These are phyloP conservation scores for Ictalurus punctatus DNA, from an alignment of 2,113 vertebrate genomes.

Conservation along the genomic window DNA sequence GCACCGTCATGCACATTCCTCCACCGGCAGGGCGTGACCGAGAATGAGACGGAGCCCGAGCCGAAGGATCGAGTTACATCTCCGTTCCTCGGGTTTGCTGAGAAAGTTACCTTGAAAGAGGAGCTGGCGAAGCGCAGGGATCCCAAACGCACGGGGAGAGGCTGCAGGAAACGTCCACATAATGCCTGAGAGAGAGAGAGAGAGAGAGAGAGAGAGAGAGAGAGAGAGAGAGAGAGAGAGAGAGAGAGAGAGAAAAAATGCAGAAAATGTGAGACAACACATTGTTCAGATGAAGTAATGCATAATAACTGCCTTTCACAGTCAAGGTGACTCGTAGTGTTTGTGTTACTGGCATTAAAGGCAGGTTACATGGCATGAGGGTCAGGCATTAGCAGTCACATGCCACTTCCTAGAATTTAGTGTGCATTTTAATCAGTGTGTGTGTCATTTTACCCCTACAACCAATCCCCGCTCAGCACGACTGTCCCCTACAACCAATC, in stretches of 20 bases:
- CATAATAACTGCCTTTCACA: not conserved
- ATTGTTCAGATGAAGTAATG: not conserved
- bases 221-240: constrained; percentile 46
- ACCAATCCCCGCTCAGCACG: not conserved
- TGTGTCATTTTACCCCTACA: not conserved
- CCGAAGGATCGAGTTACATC: not conserved
- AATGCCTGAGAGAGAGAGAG: constrained; percentile 62
- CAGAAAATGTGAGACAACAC: not conserved
- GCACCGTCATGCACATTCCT: not conserved
- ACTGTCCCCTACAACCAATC: too few species aligned
- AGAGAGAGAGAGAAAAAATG: constrained; percentile 42
- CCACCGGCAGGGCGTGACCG: not conserved
- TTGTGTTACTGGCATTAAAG: not conserved
- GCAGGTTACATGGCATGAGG: not conserved
- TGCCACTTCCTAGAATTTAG: not conserved
- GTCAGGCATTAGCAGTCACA: too few species aligned
- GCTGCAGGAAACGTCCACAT: constrained; percentile 60
- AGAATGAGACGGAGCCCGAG: not conserved
- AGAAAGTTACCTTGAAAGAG: constrained; percentile 71
- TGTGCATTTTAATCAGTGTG: not conserved
- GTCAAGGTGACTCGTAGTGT: not conserved
- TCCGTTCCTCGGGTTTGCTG: not conserved
- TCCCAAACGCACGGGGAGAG: constrained; percentile 58
- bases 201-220: constrained; percentile 39
- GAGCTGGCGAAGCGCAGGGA: constrained; percentile 67